Base-by-base conservation (phyloP, 2,888 invertebrate species). In the Hybos culiciformis region DNA sequence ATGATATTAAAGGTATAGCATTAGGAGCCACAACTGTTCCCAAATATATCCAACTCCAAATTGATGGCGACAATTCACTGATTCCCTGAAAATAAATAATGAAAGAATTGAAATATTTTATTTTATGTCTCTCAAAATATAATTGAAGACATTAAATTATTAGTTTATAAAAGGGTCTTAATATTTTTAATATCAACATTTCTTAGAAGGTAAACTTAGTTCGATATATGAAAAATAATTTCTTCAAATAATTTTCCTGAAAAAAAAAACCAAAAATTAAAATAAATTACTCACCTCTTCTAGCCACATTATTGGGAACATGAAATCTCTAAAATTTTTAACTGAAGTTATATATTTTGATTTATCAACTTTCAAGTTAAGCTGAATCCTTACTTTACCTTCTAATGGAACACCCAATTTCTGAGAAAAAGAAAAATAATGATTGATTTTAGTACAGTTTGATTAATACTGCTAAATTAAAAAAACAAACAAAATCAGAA, bases 251-350 rank as follows among this genome's bases (percentile, higher is more conserved):
- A n/a, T n/a, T n/a, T n/a, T n/a, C n/a, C n/a, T n/a, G n/a, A n/a
- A n/a, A n/a, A n/a, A n/a, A n/a, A n/a, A n/a, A n/a, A n/a, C n/a
- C n/a, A n/a, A n/a, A n/a, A n/a, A n/a, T n/a, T n/a, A n/a, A n/a
- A n/a, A n/a, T n/a, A n/a, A 14, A 18, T 37, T 34, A 48, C 56
- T 62, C 55, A 81, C 82, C 75, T 90, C 88, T 63, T 90, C 87
- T 3, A 87, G 53, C 88, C 88, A 88, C 81, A 88, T 85, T 32
- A 88, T 77, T 1, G 90, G 88, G 59, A 87, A 86, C 7, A 84
- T 72, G 41, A 84, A 83, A 57, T 78, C 78, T 0, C 84, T 82
- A 54, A 90, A 87, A 48, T 80, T 75, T 50, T 78, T 68, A 11
- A 86, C 85, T 5, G 78, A 73, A 50, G 74, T 71, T 36, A 88